Evolutionary conservation across 1,140 invertebrate genomes (phyloP).

Genomic region (Leguminivora glycinivorella): DNA sequence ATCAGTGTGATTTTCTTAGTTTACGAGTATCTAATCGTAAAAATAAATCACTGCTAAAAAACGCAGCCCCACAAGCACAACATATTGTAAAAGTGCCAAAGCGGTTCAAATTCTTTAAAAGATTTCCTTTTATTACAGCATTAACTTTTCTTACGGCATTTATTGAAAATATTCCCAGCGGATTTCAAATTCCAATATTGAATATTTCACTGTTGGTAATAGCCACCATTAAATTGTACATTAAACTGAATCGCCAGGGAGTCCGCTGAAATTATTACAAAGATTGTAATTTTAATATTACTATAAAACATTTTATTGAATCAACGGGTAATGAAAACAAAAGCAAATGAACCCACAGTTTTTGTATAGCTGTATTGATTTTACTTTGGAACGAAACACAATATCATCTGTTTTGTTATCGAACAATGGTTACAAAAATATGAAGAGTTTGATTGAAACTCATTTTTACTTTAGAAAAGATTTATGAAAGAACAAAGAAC

Average conservation of each 20-base stretch:
- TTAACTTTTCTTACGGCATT: slow-evolving; percentile 26
- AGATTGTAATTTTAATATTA: not conserved
- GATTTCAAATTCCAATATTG: slow-evolving; percentile 33
- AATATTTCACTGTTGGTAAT: slow-evolving; percentile 34
- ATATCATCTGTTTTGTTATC: not conserved
- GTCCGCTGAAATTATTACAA: slow-evolving; percentile 19
- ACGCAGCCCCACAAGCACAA: not conserved
- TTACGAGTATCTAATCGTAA: too few relatives aligned
- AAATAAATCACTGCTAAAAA: too few relatives aligned
- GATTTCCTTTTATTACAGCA: not conserved
- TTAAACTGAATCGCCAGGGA: slow-evolving; percentile 28
- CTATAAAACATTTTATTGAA: slow-evolving; percentile 8
- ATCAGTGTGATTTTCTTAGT: too few relatives aligned
- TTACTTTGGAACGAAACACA: not conserved
- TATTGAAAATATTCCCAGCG: slow-evolving; percentile 28
- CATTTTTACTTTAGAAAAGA: not conserved
- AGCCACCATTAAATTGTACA: slow-evolving; percentile 33
- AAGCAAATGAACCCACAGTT: not conserved
- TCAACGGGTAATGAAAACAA: not conserved
- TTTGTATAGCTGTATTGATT: not conserved
- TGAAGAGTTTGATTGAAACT: not conserved
- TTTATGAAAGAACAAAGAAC: not conserved
- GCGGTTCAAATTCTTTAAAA: not conserved
- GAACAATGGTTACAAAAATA: not conserved
- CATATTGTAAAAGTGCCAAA: not conserved